Evolutionary conservation across 2,113 vertebrate genomes (phyloP).

Genomic region (Myrmecobius fasciatus): DNA sequence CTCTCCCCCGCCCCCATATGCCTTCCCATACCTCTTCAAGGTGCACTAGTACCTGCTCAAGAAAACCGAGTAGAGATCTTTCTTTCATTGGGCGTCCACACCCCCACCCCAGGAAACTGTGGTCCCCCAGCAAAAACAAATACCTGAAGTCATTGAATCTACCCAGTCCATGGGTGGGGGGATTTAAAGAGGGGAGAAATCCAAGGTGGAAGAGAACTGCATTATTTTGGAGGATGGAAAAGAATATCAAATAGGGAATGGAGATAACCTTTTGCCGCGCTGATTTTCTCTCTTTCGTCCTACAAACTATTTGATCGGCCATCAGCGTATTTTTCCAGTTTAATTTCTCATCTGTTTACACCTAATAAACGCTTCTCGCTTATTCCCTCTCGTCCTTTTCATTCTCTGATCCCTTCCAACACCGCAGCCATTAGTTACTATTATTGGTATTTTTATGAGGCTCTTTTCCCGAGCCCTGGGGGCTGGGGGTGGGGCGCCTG

Average conservation of each 20-base stretch:
- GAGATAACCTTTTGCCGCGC: slow-evolving; percentile 1
- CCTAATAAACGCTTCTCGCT: slow-evolving; percentile 70
- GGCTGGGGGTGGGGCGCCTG: slow-evolving; percentile 35
- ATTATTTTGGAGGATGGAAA: neutral
- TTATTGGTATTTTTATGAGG: slow-evolving; percentile 50
- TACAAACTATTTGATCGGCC: slow-evolving; percentile 20
- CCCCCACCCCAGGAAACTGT: neutral
- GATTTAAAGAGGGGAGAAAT: slow-evolving; percentile 1
- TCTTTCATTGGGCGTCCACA: neutral
- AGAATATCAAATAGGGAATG: slow-evolving; percentile 1
- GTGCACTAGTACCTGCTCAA: neutral
- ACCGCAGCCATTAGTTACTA: slow-evolving; percentile 47
- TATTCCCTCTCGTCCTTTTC: slow-evolving; percentile 48
- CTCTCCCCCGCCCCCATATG: neutral
- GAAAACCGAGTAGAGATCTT: neutral
- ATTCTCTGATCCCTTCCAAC: slow-evolving; percentile 58
- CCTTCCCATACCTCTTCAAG: neutral
- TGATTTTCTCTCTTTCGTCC: neutral
- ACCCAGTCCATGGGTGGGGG: slow-evolving; percentile 7
- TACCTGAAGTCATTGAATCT: neutral
- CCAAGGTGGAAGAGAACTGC: neutral
- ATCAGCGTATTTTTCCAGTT: slow-evolving; percentile 35
- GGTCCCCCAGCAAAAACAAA: neutral
- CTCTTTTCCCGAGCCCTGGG: slow-evolving; percentile 2
- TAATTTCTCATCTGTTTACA: slow-evolving; percentile 61